Base-by-base conservation (phyloP, 1,140 invertebrate genomes). In the Lepidurus apus region DNA sequence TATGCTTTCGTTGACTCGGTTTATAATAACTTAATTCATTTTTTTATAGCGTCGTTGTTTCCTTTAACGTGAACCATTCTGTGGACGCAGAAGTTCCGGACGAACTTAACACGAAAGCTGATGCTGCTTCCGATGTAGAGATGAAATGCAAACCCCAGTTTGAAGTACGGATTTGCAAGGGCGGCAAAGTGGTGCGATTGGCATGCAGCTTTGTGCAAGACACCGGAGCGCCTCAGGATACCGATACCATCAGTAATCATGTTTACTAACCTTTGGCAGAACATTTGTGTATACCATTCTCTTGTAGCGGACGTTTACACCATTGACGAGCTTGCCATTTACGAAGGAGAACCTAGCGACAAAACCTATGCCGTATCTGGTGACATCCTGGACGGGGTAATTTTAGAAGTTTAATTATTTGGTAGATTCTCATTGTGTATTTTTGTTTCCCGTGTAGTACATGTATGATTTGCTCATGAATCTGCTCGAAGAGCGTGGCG, bases 401-500 rank as follows among this genome's bases (percentile, higher is more conserved):
- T 13, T 21, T 17, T 24, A 34, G 6, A 45, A 53, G 43, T n/a
- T 74, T 26, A 11, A 79, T 21, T 26, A 21, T 26, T 44, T 4
- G 73, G 0, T 9, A 24, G n/a, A 74, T 42, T 17, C 1, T 1
- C 21, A 78, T 43, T 77, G 13, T 42, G 24, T n/a, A n/a, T 21
- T 80, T 45, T 47, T 9, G 24, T 79, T 73, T 80, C 79, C 85
- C 83, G 91, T 90, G 13, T 87, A 95, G 94, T 95, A 95, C 83
- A 86, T 98, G 42, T 98, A 98, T 84, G 96, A 98, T 85, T 87
- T 97, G 26, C 86, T 98, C 73, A 94, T 98, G 93, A 96, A 97
- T 83, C 89, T 94, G 79, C 87, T 98, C 76, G 95, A 97, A 84
- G 95, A 98, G 83, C 94, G 96, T 82, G 95, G 95, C 43, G 88